Evolutionary conservation across 2,797 vertebrate genomes (phyloP).

Genomic region (Lithobates pipiens): DNA sequence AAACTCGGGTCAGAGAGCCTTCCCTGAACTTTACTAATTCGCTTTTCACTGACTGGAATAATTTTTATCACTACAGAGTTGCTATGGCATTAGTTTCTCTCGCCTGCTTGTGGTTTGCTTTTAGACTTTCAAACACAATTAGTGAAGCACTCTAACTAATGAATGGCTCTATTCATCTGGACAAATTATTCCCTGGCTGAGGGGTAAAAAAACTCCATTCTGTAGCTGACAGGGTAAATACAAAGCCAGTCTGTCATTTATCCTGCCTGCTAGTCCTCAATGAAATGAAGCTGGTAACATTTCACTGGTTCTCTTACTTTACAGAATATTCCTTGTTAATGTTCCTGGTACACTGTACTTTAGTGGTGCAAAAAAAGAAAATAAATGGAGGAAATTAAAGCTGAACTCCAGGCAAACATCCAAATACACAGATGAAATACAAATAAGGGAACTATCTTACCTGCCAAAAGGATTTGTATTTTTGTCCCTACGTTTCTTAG

Average conservation of each 20-base stretch:
- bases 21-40: slow-evolving; percentile 16
- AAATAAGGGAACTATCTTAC: not conserved
- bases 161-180: slow-evolving; percentile 79
- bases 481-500: too few species aligned
- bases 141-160: slow-evolving; percentile 72
- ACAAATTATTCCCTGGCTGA: slow-evolving; percentile 75
- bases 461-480: not conserved
- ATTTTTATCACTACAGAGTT: slow-evolving; percentile 64
- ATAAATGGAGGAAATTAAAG: not conserved
- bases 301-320: slow-evolving; percentile 52
- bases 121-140: slow-evolving; percentile 77
- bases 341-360: not conserved
- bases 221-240: slow-evolving; percentile 64
- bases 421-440: not conserved
- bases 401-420: not conserved
- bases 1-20: slow-evolving; percentile 15
- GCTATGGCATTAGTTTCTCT: slow-evolving; percentile 68
- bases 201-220: slow-evolving; percentile 64
- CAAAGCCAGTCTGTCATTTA: slow-evolving; percentile 71
- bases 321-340: slow-evolving; percentile 19
- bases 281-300: slow-evolving; percentile 61
- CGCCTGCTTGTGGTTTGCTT: slow-evolving; percentile 71
- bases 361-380: not conserved
- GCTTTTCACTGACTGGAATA: slow-evolving; percentile 32
- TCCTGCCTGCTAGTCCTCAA: slow-evolving; percentile 62